These are phyloP conservation scores for Agrotis puta DNA, from an alignment of 2,888 invertebrate genomes.

Conservation along the genomic window DNA sequence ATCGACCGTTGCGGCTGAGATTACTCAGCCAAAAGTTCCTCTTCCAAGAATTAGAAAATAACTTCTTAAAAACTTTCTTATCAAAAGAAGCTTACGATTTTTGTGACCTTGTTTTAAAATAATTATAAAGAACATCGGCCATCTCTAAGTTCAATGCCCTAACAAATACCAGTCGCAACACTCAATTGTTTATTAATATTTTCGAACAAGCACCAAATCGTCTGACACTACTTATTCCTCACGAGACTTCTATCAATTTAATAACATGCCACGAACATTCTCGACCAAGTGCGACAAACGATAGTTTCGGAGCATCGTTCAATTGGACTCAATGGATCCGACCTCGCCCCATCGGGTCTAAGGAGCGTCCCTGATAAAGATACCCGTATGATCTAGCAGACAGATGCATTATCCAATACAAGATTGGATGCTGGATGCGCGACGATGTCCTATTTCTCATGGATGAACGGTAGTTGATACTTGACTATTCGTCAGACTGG, in stretches of 20 bases:
- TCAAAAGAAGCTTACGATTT: background rate
- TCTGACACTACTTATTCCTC: constrained; percentile 34
- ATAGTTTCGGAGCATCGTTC: constrained; percentile 73
- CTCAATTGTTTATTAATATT: constrained; percentile 27
- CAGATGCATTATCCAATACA: constrained; percentile 63
- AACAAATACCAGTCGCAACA: background rate
- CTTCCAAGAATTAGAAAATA: too few relatives aligned
- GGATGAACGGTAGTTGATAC: constrained; percentile 33
- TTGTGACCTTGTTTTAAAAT: background rate
- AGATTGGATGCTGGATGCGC: constrained; percentile 55
- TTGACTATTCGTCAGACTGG: constrained; percentile 34
- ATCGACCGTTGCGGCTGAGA: too few relatives aligned
- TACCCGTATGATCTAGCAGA: constrained; percentile 63
- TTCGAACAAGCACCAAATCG: constrained; percentile 14
- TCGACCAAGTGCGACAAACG: constrained; percentile 55
- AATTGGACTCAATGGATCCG: constrained; percentile 86
- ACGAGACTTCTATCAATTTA: constrained; percentile 39
- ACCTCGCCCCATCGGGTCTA: constrained; percentile 75
- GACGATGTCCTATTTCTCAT: constrained; percentile 59
- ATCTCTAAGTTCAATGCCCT: constrained; percentile 6
- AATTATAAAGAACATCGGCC: background rate
- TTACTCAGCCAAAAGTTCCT: too few relatives aligned
- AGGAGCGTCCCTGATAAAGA: constrained; percentile 59
- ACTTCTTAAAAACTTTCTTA: background rate
- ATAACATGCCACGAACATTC: constrained; percentile 60